Evolutionary conservation across 2,888 invertebrate genomes (phyloP), one percentile per base, ranked within the genome.

Genomic region (Anthophora plumipes): DNA sequence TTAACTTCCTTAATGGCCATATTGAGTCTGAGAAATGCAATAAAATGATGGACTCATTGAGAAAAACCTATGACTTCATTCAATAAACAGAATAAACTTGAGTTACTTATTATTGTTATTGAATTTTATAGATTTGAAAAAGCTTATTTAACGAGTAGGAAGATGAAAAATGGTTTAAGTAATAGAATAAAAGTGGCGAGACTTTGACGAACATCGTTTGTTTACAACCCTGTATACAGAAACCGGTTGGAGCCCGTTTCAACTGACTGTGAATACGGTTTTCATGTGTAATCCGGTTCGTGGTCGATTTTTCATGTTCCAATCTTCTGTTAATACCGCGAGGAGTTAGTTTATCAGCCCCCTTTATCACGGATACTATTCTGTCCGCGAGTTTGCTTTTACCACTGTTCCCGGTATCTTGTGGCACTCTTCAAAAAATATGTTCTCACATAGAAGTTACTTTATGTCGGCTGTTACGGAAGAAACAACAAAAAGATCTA

Each of bases 191-290:
- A 12, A 41, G 43, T 61, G 22, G 12, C 14, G 20, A 48, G 31
- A 41, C 20, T 67, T 78, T 63, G 12, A 68, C 57, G 25, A 61
- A 68, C n/a, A n/a, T 46, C 9, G 63, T 77, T 77, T 68, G 55
- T 67, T 74, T 80, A 59, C 61, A 63, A 83, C 80, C 63, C 72
- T 69, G 54, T 59, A 68, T 74, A 55, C 25, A n/a, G 43, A 68
- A 85, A 85, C 85, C 80, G 77, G 85, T 85, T 85, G 75, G 11
- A 85, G 78, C 85, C 64, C 22, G 85, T 75, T 80, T 37, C 20
- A 52, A 52, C 68, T 59, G 52, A 50, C 20, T 12, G 6, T 43
- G 50, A 46, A 57, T 41, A 48, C 14, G 69, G 52, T 72, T 85
- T 84, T 80, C 48, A 46, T 22, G 66, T 59, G 55, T 59, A 57